These are phyloP conservation scores for Papilio polytes DNA, from an alignment of 1,140 invertebrate genomes.

Conservation along the genomic window DNA sequence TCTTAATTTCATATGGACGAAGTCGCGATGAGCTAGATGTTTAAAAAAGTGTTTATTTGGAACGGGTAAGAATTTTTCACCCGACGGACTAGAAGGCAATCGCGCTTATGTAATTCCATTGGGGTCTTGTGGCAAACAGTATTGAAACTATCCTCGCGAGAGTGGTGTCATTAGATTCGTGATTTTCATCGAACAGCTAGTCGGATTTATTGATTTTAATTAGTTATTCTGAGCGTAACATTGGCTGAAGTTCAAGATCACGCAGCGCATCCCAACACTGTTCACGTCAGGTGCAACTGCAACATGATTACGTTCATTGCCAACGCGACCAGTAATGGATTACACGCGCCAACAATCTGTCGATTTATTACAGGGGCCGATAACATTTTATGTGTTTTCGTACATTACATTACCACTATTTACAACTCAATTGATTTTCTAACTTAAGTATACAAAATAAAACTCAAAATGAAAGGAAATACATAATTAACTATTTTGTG, in stretches of 20 bases:
- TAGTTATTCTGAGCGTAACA: not conserved
- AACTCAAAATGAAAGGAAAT: not conserved
- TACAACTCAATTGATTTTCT: not conserved
- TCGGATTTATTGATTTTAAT: not conserved
- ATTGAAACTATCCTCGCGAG: no score
- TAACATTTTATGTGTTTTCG: slow-evolving; percentile 5
- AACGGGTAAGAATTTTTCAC: no score
- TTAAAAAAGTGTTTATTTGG: no score
- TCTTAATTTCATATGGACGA: no score
- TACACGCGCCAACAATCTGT: slow-evolving; percentile 15
- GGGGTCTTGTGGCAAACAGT: no score
- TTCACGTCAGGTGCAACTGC: slow-evolving; percentile 1
- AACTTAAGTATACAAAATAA: not conserved
- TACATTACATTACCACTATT: slow-evolving; percentile 5
- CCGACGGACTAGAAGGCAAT: no score
- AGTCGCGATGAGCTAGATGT: no score
- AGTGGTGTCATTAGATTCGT: not conserved
- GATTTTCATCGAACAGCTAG: no score
- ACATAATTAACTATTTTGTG: no score
- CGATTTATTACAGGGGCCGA: slow-evolving; percentile 13
- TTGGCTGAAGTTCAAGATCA: not conserved
- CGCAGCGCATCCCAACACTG: not conserved
- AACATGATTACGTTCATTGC: not conserved
- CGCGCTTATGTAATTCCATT: no score
- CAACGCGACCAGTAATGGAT: not conserved